These are phyloP conservation scores for Suricata suricatta DNA, from an alignment of 2,113 vertebrate genomes.

Conservation along the genomic window DNA sequence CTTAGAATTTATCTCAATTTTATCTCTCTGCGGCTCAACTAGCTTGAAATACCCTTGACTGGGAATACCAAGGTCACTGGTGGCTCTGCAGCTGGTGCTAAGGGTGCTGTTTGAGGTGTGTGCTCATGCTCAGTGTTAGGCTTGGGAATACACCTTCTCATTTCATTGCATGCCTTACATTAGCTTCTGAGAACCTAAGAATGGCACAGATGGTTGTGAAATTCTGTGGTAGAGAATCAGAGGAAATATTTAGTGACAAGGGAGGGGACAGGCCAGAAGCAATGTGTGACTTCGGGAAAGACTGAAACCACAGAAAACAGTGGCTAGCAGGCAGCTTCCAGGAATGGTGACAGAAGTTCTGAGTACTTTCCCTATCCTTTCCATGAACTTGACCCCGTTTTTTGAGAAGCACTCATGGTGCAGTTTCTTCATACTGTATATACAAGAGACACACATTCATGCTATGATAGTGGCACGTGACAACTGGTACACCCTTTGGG, in stretches of 20 bases:
- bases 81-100: neutral
- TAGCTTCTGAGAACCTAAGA: neutral
- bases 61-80: neutral
- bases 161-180: neutral
- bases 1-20: neutral
- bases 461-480: neutral
- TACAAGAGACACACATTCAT: neutral
- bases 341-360: neutral
- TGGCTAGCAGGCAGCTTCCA: neutral
- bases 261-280: neutral
- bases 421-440: neutral
- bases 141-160: neutral
- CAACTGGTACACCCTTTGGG: neutral
- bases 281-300: neutral
- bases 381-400: neutral
- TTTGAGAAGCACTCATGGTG: neutral
- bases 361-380: neutral
- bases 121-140: neutral
- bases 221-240: neutral
- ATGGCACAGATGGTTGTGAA: neutral
- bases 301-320: neutral
- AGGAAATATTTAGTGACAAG: neutral
- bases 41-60: constrained; percentile 4
- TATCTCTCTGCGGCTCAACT: neutral
- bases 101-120: neutral